These are phyloP conservation scores for Heteromyza rotundicornis DNA, from an alignment of 2,888 invertebrate genomes.

Conservation along the genomic window DNA sequence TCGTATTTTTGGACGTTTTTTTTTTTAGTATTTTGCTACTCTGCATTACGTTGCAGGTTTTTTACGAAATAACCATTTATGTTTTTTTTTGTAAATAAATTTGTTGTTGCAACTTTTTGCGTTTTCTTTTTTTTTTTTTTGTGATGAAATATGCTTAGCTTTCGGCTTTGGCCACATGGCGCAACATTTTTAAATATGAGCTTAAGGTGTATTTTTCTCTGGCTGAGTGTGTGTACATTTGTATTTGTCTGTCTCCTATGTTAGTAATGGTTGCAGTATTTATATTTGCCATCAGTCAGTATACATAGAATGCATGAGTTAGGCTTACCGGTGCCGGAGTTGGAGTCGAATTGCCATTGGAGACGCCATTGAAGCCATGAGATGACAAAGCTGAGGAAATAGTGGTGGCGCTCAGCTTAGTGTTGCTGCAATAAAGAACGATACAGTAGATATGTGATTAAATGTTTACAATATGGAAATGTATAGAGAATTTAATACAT, in stretches of 20 bases:
- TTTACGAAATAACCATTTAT: no score
- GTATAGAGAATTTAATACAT: no score
- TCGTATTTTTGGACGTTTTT: no score
- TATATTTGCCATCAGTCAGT: no score
- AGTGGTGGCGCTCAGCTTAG: constrained; percentile 74
- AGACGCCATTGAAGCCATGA: constrained; percentile 62
- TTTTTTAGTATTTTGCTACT: no score
- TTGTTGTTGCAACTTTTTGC: not conserved
- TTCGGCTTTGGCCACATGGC: not conserved
- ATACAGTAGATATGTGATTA: no score
- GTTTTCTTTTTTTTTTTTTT: not conserved
- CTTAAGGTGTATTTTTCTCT: constrained; percentile 15
- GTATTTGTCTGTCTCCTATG: constrained; percentile 26
- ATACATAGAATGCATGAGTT: not conserved
- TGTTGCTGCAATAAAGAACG: constrained; percentile 68
- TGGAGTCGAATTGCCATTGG: constrained; percentile 53
- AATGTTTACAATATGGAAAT: no score
- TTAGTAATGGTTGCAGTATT: constrained; percentile 19
- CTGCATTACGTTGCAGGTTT: not conserved
- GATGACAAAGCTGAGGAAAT: constrained; percentile 75
- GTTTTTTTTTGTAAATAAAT: not conserved
- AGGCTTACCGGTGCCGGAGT: constrained; percentile 8
- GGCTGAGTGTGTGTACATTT: not conserved
- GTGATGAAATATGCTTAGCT: not conserved
- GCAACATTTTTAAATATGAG: constrained; percentile 7